These are phyloP conservation scores for Campylorhamphus procurvoides DNA, from an alignment of 2,113 vertebrate genomes.

Conservation along the genomic window DNA sequence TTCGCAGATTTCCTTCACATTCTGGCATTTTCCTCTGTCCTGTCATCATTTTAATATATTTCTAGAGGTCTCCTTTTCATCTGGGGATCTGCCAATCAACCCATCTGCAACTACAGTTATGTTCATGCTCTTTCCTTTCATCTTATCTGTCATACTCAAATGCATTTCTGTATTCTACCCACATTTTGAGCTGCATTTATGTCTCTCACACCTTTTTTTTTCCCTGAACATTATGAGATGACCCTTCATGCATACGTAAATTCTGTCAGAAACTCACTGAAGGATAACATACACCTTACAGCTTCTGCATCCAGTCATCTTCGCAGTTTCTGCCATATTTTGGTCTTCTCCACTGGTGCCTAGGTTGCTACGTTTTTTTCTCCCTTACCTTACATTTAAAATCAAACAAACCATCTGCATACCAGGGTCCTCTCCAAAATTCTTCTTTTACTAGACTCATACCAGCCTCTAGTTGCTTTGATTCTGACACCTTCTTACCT, in stretches of 20 bases:
- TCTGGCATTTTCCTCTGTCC: background rate
- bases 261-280: constrained; percentile 67
- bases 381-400: background rate
- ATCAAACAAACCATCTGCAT: constrained; percentile 15
- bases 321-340: constrained; percentile 32
- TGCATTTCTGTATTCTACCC: background rate
- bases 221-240: constrained; percentile 44
- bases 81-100: constrained; percentile 51
- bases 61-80: constrained; percentile 36
- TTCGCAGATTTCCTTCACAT: background rate
- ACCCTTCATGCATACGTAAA: constrained; percentile 65
- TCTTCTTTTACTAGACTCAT: background rate
- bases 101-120: constrained; percentile 25
- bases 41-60: constrained; percentile 19
- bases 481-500: constrained; percentile 64
- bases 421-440: constrained; percentile 14
- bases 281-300: constrained; percentile 51
- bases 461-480: constrained; percentile 8
- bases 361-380: background rate
- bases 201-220: constrained; percentile 4
- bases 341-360: background rate
- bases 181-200: constrained; percentile 50
- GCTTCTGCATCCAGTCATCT: constrained; percentile 35
- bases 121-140: constrained; percentile 35
- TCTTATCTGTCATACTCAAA: constrained; percentile 53